Evolutionary conservation across 2,113 vertebrate genomes (phyloP), one percentile per base, ranked within the genome.

Genomic region (zebrafish (Danio rerio)): DNA sequence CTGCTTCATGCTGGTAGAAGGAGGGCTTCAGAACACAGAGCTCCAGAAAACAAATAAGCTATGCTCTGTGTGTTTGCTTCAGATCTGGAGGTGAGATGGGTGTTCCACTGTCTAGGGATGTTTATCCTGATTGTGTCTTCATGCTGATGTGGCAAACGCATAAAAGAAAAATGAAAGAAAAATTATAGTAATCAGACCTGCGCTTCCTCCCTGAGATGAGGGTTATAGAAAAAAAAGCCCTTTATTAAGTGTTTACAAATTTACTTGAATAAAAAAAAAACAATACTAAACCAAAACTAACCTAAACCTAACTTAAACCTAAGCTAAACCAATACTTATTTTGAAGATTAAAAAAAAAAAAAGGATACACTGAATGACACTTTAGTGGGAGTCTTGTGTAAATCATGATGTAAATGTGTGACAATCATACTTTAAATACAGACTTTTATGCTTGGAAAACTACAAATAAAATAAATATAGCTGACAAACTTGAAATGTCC

Each of bases 71-170:
- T 52, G 53, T 43, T 21, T 49, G 43, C 49, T 61, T 81, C 49
- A 55, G 50, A 72, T 42, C 13, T 55, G 12, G 16, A 52, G 12
- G 13, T 15, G 52, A 40, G 70, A 72, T 50, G 18, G 16, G 18
- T 7, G 13, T 71, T 71, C 18, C 31, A 18, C 6, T 31, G 10
- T 40, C 20, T 40, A 52, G 1, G 10, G 2, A 42, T 55, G 21
- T 66, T 72, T 55, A 40, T 52, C 50, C 10, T 55, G 50, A 72
- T 53, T 15, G 20, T 9, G 2, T 72, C 50, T 72, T 40, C 50
- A 72, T 53, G 70, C 50, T 72, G 66, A 72, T 42, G 21, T 55
- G 21, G 50, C 50, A 55, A 49, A 21, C 16, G 40, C 70, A 72
- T 18, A 9, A 40, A 55, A 72, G 12, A 3, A 53, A 72, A 42